Conservation (phyloP, 2,113 vertebrate genomes). For the Chionis minor region DNA sequence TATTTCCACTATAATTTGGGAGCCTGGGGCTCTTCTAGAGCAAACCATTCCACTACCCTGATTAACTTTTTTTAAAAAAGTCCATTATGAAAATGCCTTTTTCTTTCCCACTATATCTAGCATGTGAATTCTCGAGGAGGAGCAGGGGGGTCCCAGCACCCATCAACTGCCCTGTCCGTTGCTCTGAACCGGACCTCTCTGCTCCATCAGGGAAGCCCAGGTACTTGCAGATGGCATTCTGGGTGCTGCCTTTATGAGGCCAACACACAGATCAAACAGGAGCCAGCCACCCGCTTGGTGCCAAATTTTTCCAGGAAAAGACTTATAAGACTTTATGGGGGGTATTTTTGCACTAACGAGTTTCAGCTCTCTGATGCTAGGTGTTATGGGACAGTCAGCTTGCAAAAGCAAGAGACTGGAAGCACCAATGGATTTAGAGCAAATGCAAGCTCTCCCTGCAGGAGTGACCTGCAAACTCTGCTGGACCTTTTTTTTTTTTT, state of each 20-base stretch:
- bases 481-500: neutral
- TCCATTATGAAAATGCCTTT: slow-evolving; percentile 2
- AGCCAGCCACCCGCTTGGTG: slow-evolving; percentile 66
- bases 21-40: neutral
- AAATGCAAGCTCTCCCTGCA: neutral
- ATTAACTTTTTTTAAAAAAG: neutral
- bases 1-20: neutral
- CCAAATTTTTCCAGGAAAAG: slow-evolving; percentile 65
- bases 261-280: neutral
- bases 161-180: neutral
- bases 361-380: slow-evolving; percentile 36
- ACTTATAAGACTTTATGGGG: neutral
- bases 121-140: neutral
- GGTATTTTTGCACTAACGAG: slow-evolving; percentile 63
- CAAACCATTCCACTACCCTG: neutral
- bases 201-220: slow-evolving; percentile 1
- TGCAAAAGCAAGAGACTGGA: slow-evolving; percentile 9
- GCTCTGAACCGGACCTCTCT: neutral
- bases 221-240: neutral
- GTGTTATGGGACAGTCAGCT: neutral
- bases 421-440: neutral
- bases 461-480: slow-evolving; percentile 9
- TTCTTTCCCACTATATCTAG: neutral
- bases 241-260: neutral
- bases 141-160: neutral